Evolutionary conservation across 2,113 vertebrate genomes (phyloP).

Genomic region (Copsychus sechellarum): DNA sequence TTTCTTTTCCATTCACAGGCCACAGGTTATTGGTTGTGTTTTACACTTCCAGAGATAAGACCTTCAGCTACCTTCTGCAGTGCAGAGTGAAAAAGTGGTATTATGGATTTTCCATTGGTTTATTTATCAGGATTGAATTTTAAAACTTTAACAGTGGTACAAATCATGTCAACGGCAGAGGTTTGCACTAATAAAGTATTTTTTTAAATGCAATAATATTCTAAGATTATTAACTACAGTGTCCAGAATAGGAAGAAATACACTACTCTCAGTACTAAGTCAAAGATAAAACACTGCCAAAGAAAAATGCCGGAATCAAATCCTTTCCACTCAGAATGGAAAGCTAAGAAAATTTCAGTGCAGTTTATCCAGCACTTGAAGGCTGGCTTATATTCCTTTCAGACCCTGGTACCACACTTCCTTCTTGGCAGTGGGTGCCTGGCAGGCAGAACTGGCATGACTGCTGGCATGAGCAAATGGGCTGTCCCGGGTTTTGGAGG

Average conservation of each 20-base stretch:
- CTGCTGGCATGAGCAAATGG: conserved; percentile 12
- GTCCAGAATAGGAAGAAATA: neutral
- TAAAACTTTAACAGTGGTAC: neutral
- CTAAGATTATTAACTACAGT: neutral
- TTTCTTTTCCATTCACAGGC: neutral
- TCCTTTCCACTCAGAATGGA: neutral
- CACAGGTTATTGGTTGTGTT: neutral
- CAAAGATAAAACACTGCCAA: neutral
- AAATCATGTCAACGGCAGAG: neutral
- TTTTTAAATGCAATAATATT: neutral
- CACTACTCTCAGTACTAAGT: neutral
- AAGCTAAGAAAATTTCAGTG: neutral
- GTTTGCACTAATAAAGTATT: conserved; percentile 4
- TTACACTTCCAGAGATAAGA: neutral
- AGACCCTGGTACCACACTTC: neutral
- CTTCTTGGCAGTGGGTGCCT: neutral
- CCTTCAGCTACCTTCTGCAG: neutral
- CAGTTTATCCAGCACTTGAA: neutral
- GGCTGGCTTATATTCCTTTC: neutral
- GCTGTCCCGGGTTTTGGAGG: conserved; percentile 27
- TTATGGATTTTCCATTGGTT: neutral
- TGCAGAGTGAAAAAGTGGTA: neutral
- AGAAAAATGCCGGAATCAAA: neutral
- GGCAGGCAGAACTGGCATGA: neutral
- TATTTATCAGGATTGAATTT: neutral